Conservation (phyloP, 2,888 invertebrate species). For the Leptodirus hochenwartii region DNA sequence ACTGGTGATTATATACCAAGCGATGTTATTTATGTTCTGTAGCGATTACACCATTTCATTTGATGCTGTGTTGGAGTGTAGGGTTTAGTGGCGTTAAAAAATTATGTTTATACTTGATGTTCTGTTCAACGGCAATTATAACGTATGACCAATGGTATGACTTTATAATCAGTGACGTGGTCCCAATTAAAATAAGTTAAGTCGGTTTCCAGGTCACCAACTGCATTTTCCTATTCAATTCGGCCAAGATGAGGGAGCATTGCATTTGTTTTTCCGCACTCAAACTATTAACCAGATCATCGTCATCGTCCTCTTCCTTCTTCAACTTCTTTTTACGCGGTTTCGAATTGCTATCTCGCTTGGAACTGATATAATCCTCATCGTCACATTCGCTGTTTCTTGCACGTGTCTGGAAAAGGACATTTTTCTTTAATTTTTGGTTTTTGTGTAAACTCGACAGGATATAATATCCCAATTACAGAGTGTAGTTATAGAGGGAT, state of each 20-base stretch:
- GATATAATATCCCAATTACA: too few relatives aligned
- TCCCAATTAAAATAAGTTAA: too few relatives aligned
- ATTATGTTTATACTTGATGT: too few relatives aligned
- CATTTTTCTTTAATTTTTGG: conserved; percentile 1
- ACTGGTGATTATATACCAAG: too few relatives aligned
- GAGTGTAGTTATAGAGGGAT: too few relatives aligned
- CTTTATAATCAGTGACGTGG: too few relatives aligned
- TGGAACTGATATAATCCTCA: conserved; percentile 30
- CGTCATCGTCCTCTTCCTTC: conserved; percentile 27
- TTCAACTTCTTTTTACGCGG: conserved; percentile 23
- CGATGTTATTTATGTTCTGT: too few relatives aligned
- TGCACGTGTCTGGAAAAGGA: conserved; percentile 21
- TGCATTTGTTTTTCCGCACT: conserved; percentile 50
- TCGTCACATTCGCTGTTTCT: conserved; percentile 32
- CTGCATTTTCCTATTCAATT: conserved; percentile 61
- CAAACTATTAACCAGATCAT: conserved; percentile 23
- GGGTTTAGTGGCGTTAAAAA: too few relatives aligned
- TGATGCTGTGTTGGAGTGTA: too few relatives aligned
- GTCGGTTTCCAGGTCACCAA: conserved; percentile 52
- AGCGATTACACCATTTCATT: too few relatives aligned
- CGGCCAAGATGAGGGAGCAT: conserved; percentile 54
- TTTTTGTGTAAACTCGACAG: conserved; percentile 2
- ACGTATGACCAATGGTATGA: too few relatives aligned
- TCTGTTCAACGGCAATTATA: too few relatives aligned
- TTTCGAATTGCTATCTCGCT: conserved; percentile 21